Percentiles rank a stretch among this genome's conserved stretches.
phyloP scores from a whole-genome alignment of 2,113 vertebrate species.

The Pterophyllum scalare region DNA sequence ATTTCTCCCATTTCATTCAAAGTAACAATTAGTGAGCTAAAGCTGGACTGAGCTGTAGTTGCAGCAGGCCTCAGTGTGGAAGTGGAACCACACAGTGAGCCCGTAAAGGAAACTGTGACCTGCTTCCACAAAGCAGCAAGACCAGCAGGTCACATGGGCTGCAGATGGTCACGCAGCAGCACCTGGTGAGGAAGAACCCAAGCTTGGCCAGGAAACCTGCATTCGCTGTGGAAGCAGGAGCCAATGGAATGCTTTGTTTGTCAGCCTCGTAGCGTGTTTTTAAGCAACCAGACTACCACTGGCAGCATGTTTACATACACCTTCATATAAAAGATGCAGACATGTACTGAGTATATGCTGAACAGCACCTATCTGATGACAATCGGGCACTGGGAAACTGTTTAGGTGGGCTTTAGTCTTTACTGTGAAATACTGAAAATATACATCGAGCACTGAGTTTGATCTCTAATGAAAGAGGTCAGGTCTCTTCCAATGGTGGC shows the following conservation, averaged over 20 bases:
- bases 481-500: neutral
- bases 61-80: neutral
- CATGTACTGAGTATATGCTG: neutral
- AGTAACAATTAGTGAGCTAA: neutral
- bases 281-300: constrained; percentile 1
- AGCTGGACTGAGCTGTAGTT: neutral
- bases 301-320: neutral
- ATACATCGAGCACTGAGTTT: too few species aligned
- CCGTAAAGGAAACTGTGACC: constrained; percentile 30
- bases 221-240: constrained; percentile 21
- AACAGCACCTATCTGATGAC: neutral
- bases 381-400: neutral
- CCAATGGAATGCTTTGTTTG: neutral
- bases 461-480: neutral
- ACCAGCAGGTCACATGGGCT: constrained; percentile 33
- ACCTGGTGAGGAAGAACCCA: constrained; percentile 49
- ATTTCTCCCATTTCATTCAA: neutral
- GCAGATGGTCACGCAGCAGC: constrained; percentile 57
- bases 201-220: constrained; percentile 38
- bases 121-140: constrained; percentile 30
- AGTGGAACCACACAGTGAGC: constrained; percentile 12
- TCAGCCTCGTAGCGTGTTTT: neutral
- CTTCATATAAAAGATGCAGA: neutral
- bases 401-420: neutral
- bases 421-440: neutral